Base-by-base conservation (phyloP, 1,140 invertebrate species). In the Bactericera cockerelli region DNA sequence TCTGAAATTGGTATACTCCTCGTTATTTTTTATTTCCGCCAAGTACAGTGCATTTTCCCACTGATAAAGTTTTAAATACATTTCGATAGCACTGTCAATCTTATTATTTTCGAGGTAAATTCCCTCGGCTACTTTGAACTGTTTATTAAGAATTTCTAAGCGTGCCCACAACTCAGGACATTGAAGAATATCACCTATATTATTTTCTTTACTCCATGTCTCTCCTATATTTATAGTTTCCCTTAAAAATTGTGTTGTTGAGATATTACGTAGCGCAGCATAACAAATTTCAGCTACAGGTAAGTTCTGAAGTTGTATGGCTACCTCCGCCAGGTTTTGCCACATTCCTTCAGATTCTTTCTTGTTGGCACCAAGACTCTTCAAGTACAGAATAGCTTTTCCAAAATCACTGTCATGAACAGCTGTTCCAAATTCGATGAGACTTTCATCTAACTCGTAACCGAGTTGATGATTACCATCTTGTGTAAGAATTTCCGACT, bases 351-450 rank as follows among this genome's bases (percentile, higher is more conserved):
- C 86, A 0, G 91, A 83, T 63, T 96, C 90, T 0, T 82, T 77
- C 0, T 55, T 38, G 14, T 54, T 61, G 10, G n/a, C 42, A 10
- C 55, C 82, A 21, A 93, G 76, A 1, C 83, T 82, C 69, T 98
- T 93, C 38, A 99, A 72, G 67, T 95, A 99, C 33, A 84, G 71
- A 1, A 96, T 81, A 19, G 95, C 95, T 33, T 91, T 79, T 1
- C 79, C 79, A 64, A 93, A 87, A 67, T 99, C 93, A 53, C 87
- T 90, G 68, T 93, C 91, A 66, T 97, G 89, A 1, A 98, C 77
- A 0, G 94, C 94, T 0, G 93, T 97, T n/a, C 93, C 86, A 69
- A 96, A 96, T 70, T 95, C 91, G 42, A 96, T 91, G 0, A 94
- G 72, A 1, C 86, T 85, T 71, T 92, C 88, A 68, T 96, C 91